phyloP scores from a whole-genome alignment of 2,888 invertebrate species.

The Meghimatium bilineatum region DNA sequence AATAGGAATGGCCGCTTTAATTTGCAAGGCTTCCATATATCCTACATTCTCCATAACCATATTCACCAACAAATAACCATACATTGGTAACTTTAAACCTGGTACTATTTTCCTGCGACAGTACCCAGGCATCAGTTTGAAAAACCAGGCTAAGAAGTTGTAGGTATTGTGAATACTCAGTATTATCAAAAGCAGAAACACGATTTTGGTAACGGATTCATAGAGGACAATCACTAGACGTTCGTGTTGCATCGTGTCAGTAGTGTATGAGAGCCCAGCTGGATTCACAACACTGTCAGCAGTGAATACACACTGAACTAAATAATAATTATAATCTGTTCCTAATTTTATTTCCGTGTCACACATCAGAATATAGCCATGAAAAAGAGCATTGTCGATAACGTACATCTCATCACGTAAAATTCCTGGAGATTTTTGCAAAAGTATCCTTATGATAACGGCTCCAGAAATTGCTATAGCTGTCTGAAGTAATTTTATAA shows the following conservation, averaged over 20 bases:
- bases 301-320: background rate
- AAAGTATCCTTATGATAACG: background rate
- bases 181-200: background rate
- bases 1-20: too few species aligned
- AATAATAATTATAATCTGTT: background rate
- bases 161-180: background rate
- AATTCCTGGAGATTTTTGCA: background rate
- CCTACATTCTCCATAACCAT: constrained; percentile 17
- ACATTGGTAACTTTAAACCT: background rate
- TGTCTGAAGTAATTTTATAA: background rate
- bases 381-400: background rate
- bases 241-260: background rate
- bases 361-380: background rate
- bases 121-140: background rate
- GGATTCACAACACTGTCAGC: too few species aligned
- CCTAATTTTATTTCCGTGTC: background rate
- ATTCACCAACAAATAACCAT: constrained; percentile 13
- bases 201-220: background rate
- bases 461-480: background rate
- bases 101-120: background rate
- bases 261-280: background rate
- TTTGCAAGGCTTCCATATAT: background rate
- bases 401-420: too few species aligned
- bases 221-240: background rate
- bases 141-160: background rate